Evolutionary conservation across 2,888 invertebrate genomes (phyloP).

Genomic region (Leptura quadrifasciata): DNA sequence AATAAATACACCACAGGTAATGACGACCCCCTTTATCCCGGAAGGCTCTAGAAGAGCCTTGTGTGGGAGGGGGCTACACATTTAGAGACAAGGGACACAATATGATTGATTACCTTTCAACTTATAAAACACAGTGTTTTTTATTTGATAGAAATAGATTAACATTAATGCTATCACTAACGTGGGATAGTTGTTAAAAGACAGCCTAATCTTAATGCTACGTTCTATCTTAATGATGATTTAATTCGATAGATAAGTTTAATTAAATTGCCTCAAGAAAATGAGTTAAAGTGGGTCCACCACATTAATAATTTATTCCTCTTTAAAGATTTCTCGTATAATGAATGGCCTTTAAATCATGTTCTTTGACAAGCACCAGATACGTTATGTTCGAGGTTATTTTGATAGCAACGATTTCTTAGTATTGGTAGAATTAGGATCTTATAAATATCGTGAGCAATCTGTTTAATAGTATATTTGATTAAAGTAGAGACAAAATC

Average conservation of each 20-base stretch:
- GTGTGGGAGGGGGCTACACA: no score
- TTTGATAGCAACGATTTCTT: no score
- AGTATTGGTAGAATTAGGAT: no score
- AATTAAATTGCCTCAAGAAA: background rate
- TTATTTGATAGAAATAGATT: background rate
- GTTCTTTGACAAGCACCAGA: background rate
- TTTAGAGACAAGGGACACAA: no score
- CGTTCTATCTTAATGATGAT: background rate
- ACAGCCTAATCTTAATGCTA: background rate
- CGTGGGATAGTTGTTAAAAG: background rate
- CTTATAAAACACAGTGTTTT: background rate
- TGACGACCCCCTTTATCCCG: no score
- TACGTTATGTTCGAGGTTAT: background rate
- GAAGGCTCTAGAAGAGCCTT: no score
- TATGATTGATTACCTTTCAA: no score
- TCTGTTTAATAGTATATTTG: no score
- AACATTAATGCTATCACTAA: background rate
- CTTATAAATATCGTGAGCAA: no score
- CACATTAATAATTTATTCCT: background rate
- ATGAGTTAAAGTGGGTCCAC: background rate
- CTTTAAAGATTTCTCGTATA: background rate
- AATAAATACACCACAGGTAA: no score
- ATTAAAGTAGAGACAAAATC: no score
- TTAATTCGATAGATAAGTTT: background rate
- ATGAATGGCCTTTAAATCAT: background rate